Evolutionary conservation across 2,888 invertebrate genomes (phyloP).

Genomic region (Philonicus albiceps): DNA sequence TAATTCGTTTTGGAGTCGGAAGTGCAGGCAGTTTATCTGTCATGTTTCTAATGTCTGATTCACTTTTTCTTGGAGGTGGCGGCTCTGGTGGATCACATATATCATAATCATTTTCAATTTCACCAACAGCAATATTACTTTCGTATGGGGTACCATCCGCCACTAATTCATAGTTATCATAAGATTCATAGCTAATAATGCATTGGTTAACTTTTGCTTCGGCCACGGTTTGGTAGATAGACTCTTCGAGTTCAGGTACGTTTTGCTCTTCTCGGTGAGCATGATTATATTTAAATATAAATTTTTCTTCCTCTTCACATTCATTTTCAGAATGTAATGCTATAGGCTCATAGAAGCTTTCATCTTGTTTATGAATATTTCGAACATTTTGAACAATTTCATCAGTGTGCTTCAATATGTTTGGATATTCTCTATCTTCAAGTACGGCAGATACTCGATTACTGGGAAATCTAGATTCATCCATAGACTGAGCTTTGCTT

Average conservation of each 20-base stretch:
- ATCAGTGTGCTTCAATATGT: constrained; percentile 41
- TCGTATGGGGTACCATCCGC: constrained; percentile 49
- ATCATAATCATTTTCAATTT: constrained; percentile 58
- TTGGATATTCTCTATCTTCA: constrained; percentile 37
- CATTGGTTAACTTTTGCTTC: constrained; percentile 51
- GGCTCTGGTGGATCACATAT: constrained; percentile 55
- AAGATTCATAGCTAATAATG: constrained; percentile 50
- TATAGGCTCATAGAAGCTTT: constrained; percentile 49
- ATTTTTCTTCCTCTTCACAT: not conserved
- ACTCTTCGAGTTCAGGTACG: constrained; percentile 15
- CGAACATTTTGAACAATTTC: constrained; percentile 29
- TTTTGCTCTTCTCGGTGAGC: constrained; percentile 41
- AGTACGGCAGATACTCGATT: not conserved
- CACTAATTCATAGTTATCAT: constrained; percentile 59
- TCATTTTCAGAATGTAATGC: not conserved
- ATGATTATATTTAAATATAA: not conserved
- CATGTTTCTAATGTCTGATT: constrained; percentile 54
- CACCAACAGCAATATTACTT: not conserved
- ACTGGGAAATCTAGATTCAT: constrained; percentile 45
- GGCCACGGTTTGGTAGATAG: constrained; percentile 57
- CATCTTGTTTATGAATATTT: not conserved
- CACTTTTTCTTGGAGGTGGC: constrained; percentile 45
- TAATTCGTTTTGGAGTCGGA: constrained; percentile 59
- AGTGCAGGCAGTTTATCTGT: constrained; percentile 56
- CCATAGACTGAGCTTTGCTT: constrained; percentile 51